Base-by-base conservation (phyloP, 2,797 vertebrate genomes). In the Vespertilio murinus region DNA sequence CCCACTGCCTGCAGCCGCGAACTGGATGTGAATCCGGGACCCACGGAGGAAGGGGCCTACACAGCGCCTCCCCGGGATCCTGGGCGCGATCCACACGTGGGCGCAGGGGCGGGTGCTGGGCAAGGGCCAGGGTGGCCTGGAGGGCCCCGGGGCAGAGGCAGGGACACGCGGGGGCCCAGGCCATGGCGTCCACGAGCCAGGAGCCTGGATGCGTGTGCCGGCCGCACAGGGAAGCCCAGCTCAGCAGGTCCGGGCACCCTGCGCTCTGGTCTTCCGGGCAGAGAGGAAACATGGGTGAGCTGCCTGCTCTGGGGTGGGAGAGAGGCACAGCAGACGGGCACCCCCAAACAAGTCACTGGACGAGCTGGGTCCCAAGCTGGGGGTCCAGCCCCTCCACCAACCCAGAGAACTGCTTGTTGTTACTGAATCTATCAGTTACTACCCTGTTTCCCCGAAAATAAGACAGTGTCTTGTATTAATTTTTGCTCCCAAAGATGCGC, bases 151-250 rank as follows among this genome's bases (percentile, higher is more conserved):
- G 1, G 30, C 33, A 16, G 1, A 20, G 0, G 6, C 12, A 18
- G 45, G 25, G 56, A 52, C 18, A 8, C 8, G 45, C 30, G 5
- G 84, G 25, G 56, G 33, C 54, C 35, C 61, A 25, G 59, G 17
- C 12, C 1, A 0, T 1, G 11, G 11, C 12, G 47, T 4, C 42
- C 69, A 35, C 0, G 2, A 5, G 13, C 22, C 1, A 1, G 67
- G 23, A 45, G 12, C 12, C 2, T 2, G 54, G 35, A 8, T 0
- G 0, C 38, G 17, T 1, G 33, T 18, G 42, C 13, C 0, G 9
- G 45, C 33, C 10, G 80, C 17, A 17, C 0, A 23, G 47, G 17
- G 12, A 70, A 17, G 64, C 23, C 23, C 6, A 2, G 4, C 25
- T 22, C 42, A 0, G 25, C 69, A 42, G 13, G 80, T n/a, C 85